Percentiles rank a stretch among this genome's conserved stretches.
phyloP scores from a whole-genome alignment of 2,888 invertebrate species.

The Dromius quadrimaculatus region DNA sequence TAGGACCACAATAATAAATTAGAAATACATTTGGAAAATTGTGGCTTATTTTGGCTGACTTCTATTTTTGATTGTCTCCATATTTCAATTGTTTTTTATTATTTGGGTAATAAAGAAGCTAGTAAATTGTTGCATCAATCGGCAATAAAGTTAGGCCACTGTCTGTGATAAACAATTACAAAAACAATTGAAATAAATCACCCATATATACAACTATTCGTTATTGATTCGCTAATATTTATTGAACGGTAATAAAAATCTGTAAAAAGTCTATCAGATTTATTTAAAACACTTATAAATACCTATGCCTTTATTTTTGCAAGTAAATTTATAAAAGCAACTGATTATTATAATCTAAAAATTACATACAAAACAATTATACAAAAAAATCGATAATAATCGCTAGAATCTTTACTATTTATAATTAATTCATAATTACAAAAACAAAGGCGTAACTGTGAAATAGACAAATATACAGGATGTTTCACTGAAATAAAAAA shows the following conservation, averaged over 20 bases:
- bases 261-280: slow-evolving; percentile 41
- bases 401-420: slow-evolving; percentile 27
- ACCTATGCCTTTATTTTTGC: slow-evolving; percentile 52
- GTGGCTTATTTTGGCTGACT: too few species aligned
- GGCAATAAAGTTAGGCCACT: slow-evolving; percentile 46
- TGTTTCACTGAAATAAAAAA: too few species aligned
- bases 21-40: too few species aligned
- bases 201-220: slow-evolving; percentile 38
- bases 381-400: slow-evolving; percentile 41
- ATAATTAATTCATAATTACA: slow-evolving; percentile 43
- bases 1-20: too few species aligned
- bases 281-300: slow-evolving; percentile 52
- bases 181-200: slow-evolving; percentile 38
- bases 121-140: slow-evolving; percentile 23
- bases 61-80: too few species aligned
- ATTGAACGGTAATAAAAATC: slow-evolving; percentile 42
- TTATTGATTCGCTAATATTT: slow-evolving; percentile 35
- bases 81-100: too few species aligned
- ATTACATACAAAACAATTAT: slow-evolving; percentile 50
- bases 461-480: slow-evolving; percentile 27
- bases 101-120: slow-evolving; percentile 7
- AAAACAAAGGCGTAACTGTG: slow-evolving; percentile 48
- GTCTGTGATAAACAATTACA: slow-evolving; percentile 32
- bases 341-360: slow-evolving; percentile 44
- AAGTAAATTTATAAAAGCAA: slow-evolving; percentile 50